Evolutionary conservation across 2,113 vertebrate genomes (phyloP), one percentile per base, ranked within the genome.

Genomic region (Pholis gunnellus): DNA sequence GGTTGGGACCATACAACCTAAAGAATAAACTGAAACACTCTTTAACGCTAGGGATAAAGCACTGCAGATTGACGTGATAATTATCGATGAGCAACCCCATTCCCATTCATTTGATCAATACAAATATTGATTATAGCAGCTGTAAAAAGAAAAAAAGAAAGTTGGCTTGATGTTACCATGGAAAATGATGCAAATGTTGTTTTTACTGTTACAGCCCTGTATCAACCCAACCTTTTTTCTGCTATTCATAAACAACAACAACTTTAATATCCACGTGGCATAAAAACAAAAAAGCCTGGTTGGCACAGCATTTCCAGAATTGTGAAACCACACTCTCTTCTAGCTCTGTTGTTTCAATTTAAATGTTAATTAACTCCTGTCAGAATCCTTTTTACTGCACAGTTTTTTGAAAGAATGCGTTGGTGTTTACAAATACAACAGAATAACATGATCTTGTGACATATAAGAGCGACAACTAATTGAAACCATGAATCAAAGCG

Each of bases 321-420:
- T 50, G 7, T 22, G 10, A 65, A 75, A n/a, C 44, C 42, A 34
- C 52, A 6, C 60, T 69, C 69, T 69, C 25, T 20, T 60, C 69
- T 76, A 66, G 61, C 60, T 59, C 65, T 79, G 44, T 78, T 74
- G 18, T 84, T 92, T 87, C 86, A 88, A 92, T 94, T 89, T 93
- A 93, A 89, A 93, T 94, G 88, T 91, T 90, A 94, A 93, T 94
- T 4, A 75, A 70, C 63, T 70, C 72, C 52, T 7, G 83, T 83
- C 78, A 72, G 66, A 36, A 73, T 48, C 65, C 13, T 72, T 78
- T 81, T 83, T 84, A 78, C 68, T 80, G 52, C 27, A 60, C 3
- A 2, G 31, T 34, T 36, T 90, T 84, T 17, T 5, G 50, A 75
- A 81, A 71, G 70, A 38, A n/a, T 56, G 15, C 64, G 44, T 63